phyloP scores from a whole-genome alignment of 2,113 vertebrate genomes.

The Hippocampus comes region DNA sequence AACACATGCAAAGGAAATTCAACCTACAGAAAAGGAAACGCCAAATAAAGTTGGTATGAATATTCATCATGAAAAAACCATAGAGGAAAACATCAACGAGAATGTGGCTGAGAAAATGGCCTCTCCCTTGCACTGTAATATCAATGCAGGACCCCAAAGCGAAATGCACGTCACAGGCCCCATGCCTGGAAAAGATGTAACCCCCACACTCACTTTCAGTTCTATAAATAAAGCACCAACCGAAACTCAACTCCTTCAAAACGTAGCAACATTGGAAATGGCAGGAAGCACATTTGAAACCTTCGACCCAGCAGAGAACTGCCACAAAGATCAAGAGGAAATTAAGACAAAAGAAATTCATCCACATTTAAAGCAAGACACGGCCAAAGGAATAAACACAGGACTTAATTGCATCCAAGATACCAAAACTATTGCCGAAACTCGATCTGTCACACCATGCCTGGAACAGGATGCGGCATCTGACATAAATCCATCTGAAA shows the following conservation, averaged over 20 bases:
- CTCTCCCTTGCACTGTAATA: conserved; percentile 8
- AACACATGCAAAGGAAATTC: conserved; percentile 20
- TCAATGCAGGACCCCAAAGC: conserved; percentile 15
- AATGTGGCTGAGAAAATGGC: conserved; percentile 13
- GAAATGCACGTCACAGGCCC: conserved; percentile 30
- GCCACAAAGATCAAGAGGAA: conserved; percentile 12
- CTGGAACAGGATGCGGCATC: conserved; percentile 14
- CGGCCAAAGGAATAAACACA: conserved; percentile 6
- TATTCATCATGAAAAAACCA: conserved; percentile 21
- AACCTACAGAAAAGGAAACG: conserved; percentile 11
- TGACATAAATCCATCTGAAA: conserved; percentile 15
- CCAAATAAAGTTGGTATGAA: conserved; percentile 16
- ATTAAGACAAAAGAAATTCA: conserved; percentile 3
- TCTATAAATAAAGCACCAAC: conserved; percentile 49
- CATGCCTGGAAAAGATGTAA: conserved; percentile 23
- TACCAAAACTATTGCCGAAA: conserved; percentile 6
- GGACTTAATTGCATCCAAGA: not conserved
- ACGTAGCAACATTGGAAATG: conserved; percentile 18
- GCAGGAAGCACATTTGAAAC: conserved; percentile 23
- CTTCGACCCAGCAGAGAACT: conserved; percentile 7
- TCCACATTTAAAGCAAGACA: conserved; percentile 5
- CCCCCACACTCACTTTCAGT: conserved; percentile 14
- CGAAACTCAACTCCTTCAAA: conserved; percentile 44
- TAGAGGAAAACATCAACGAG: conserved; percentile 14
- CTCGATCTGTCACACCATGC: not conserved